Evolutionary conservation across 2,888 invertebrate species (phyloP).

Genomic region (Cataglyphis rosenhaueri): DNA sequence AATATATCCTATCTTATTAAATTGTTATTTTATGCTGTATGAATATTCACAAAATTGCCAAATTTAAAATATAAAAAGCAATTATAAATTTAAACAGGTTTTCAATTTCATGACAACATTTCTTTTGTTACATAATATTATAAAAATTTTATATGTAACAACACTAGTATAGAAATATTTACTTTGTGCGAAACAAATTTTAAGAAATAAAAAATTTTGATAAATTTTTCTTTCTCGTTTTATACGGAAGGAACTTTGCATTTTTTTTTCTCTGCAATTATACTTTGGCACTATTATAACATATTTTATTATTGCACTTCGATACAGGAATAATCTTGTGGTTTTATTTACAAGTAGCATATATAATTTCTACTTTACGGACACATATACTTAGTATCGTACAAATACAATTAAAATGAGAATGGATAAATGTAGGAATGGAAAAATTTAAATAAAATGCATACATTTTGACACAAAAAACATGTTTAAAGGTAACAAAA

Average conservation of each 20-base stretch:
- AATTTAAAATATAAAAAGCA: slow-evolving; percentile 11
- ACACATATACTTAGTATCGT: slow-evolving; percentile 71
- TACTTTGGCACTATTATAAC: slow-evolving; percentile 83
- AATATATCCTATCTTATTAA: background rate
- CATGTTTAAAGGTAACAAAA: slow-evolving; percentile 29
- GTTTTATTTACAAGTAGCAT: slow-evolving; percentile 77
- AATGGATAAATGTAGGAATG: slow-evolving; percentile 43
- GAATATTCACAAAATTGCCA: background rate
- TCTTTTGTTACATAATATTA: background rate
- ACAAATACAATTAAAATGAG: slow-evolving; percentile 70
- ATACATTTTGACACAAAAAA: slow-evolving; percentile 36
- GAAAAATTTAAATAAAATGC: slow-evolving; percentile 51
- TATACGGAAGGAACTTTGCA: slow-evolving; percentile 44
- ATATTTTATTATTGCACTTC: slow-evolving; percentile 83
- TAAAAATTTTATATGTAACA: slow-evolving; percentile 18
- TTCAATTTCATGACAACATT: background rate
- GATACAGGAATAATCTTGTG: slow-evolving; percentile 80
- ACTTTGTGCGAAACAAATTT: background rate
- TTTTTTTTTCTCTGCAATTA: slow-evolving; percentile 68
- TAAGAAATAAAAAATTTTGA: slow-evolving; percentile 26
- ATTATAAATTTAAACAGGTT: background rate
- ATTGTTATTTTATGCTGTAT: background rate
- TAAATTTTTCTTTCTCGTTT: background rate
- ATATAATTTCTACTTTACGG: slow-evolving; percentile 71
- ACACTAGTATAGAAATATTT: background rate